phyloP scores from a whole-genome alignment of 2,888 invertebrate species.

The Brenthis ino region DNA sequence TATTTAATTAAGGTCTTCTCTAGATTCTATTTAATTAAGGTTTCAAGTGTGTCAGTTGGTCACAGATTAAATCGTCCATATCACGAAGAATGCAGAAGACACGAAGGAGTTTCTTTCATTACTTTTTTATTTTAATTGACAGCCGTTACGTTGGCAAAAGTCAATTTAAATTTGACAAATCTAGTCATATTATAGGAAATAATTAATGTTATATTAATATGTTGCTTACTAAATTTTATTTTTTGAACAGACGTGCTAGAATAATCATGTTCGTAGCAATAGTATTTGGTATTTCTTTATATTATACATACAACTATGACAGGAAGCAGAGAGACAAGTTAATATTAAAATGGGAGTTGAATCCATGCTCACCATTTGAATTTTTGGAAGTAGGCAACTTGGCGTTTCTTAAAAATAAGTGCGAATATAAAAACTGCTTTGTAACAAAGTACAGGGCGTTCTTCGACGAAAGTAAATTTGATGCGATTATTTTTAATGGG shows the following conservation, averaged over 20 bases:
- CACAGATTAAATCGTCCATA: no score
- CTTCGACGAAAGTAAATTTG: conserved; percentile 29
- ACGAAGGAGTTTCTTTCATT: no score
- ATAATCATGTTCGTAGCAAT: conserved; percentile 12
- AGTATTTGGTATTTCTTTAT: conserved; percentile 6
- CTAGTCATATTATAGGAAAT: no score
- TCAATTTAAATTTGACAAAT: no score
- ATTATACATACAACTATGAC: conserved; percentile 7
- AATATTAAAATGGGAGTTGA: conserved; percentile 34
- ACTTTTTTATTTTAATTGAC: no score
- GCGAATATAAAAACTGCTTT: conserved; percentile 40
- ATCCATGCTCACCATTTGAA: conserved; percentile 31
- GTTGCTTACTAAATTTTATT: background rate
- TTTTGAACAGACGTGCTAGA: conserved; percentile 1
- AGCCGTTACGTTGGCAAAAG: no score
- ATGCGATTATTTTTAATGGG: conserved; percentile 40
- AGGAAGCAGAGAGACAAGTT: conserved; percentile 18
- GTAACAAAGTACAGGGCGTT: conserved; percentile 35
- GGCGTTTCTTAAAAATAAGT: conserved; percentile 35
- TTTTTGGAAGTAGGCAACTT: conserved; percentile 33
- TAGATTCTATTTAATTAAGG: no score
- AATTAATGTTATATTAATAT: background rate
- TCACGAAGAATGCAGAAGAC: no score
- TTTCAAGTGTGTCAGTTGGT: no score
- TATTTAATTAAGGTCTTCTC: no score